Conservation (phyloP, 2,888 invertebrate species). For the Imbricaverruca yamaguchii region DNA sequence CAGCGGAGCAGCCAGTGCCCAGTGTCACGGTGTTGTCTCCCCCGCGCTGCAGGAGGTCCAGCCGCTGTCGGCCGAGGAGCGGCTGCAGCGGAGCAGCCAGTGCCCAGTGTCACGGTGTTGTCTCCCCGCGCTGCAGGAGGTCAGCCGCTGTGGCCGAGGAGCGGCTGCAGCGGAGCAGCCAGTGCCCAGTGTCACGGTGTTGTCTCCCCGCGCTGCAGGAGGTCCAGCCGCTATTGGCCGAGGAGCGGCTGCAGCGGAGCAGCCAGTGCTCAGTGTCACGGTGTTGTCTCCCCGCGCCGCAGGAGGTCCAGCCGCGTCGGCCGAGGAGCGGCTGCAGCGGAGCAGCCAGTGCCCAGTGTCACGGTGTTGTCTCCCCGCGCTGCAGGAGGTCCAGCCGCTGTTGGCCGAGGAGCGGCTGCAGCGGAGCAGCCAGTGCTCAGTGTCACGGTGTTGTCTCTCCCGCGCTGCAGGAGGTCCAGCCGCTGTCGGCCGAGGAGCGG, state of each 20-base stretch:
- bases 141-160: constrained; percentile 79
- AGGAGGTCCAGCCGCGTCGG: constrained; percentile 66
- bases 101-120: too few species aligned
- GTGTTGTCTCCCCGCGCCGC: neutral
- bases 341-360: too few species aligned
- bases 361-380: too few species aligned
- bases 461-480: constrained; percentile 54
- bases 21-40: too few species aligned
- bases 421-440: too few species aligned
- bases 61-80: constrained; percentile 75
- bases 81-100: constrained; percentile 69
- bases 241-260: constrained; percentile 71
- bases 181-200: too few species aligned
- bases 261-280: too few species aligned
- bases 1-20: constrained; percentile 71
- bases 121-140: constrained; percentile 42
- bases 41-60: constrained; percentile 52
- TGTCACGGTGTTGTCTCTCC: too few species aligned
- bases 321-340: constrained; percentile 73
- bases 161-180: constrained; percentile 68
- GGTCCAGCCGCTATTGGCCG: constrained; percentile 73
- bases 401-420: constrained; percentile 77
- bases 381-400: constrained; percentile 61
- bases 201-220: constrained; percentile 37
- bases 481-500: constrained; percentile 75